Evolutionary conservation across 1,140 invertebrate species (phyloP).

Genomic region (Hycleus cichorii): DNA sequence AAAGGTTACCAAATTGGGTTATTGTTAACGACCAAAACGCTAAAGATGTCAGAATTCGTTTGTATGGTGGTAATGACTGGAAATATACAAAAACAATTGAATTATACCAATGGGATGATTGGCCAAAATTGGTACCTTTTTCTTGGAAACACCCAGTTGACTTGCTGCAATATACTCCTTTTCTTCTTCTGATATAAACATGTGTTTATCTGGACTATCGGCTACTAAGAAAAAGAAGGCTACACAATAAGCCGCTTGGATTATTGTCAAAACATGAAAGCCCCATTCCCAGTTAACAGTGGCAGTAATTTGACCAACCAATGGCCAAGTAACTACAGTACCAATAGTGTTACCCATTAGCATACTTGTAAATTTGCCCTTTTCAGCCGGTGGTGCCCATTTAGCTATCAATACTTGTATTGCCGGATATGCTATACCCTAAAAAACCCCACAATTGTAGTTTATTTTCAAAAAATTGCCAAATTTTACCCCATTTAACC

Average conservation of each 20-base stretch:
- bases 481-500: not conserved
- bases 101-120: no score
- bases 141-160: not conserved
- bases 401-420: conserved; percentile 63
- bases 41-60: conserved; percentile 42
- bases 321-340: conserved; percentile 67
- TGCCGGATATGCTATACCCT: conserved; percentile 64
- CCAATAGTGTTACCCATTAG: conserved; percentile 68
- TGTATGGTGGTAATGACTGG: not conserved
- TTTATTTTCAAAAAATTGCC: not conserved
- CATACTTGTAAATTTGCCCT: conserved; percentile 64
- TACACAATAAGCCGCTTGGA: conserved; percentile 53
- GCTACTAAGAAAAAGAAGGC: conserved; percentile 60
- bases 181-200: not conserved
- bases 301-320: conserved; percentile 57
- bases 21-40: conserved; percentile 60
- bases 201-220: conserved; percentile 25
- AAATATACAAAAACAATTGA: not conserved
- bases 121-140: not conserved
- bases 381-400: conserved; percentile 65
- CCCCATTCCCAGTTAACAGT: conserved; percentile 61
- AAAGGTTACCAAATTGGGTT: conserved; percentile 66
- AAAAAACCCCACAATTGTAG: not conserved
- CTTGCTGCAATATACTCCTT: not conserved
- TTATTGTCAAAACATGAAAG: conserved; percentile 62